Evolutionary conservation across 2,113 vertebrate species (phyloP).

Genomic region (Hystrix cristata): DNA sequence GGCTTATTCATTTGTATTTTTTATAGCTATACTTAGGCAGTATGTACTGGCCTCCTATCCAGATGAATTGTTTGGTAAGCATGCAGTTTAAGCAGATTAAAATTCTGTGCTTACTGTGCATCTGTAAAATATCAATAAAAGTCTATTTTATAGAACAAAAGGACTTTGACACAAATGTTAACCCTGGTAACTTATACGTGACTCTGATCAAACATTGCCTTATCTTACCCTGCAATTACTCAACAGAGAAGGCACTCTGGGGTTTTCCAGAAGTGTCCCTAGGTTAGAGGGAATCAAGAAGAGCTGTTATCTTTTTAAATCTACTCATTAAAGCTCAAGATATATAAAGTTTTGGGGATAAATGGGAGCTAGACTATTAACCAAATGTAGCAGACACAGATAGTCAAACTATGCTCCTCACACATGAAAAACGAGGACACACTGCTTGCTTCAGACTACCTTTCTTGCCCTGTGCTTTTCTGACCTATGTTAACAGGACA

Average conservation of each 20-base stretch:
- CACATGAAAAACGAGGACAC: conserved; percentile 1
- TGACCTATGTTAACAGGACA: not conserved
- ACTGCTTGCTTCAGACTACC: not conserved
- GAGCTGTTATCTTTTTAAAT: not conserved
- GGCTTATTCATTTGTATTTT: conserved; percentile 37
- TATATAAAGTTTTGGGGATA: not conserved
- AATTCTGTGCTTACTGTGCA: not conserved
- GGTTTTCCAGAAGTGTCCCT: not conserved
- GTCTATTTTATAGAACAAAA: conserved; percentile 28
- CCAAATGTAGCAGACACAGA: not conserved
- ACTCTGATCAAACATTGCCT: not conserved
- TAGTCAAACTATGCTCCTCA: not conserved
- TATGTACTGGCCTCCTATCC: not conserved
- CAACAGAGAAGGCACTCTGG: not conserved
- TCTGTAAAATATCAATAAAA: conserved; percentile 16
- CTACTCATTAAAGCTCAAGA: conserved; percentile 16
- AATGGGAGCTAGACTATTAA: not conserved
- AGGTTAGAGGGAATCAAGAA: not conserved
- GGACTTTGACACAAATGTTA: not conserved
- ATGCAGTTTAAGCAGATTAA: not conserved
- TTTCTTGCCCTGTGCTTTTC: conserved; percentile 50
- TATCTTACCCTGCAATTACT: not conserved
- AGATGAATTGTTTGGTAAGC: not conserved
- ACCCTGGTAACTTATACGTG: not conserved
- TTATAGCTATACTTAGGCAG: not conserved